These are phyloP conservation scores for Catalaphyllia jardinei DNA, from an alignment of 64 coral and sea anemone species.

Conservation along the genomic window DNA sequence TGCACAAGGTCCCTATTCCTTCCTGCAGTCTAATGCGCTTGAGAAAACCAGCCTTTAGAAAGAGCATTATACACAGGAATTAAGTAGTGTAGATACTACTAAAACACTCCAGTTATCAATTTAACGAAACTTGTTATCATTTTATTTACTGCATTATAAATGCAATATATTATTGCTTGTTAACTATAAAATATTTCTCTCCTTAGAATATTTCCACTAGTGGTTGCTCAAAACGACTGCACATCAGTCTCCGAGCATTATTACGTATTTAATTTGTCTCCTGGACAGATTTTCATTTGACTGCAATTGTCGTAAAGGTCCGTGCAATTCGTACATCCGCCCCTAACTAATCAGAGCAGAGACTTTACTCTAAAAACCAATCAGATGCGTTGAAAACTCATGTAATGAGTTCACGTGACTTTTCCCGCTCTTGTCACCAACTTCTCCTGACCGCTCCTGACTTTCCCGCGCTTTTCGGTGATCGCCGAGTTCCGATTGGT, in stretches of 20 bases:
- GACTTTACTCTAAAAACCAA: not conserved
- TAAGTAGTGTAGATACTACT: too few relatives aligned
- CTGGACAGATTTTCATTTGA: not conserved
- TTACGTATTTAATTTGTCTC: not conserved
- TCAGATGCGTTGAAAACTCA: not conserved
- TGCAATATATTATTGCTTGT: not conserved
- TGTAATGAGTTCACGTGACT: not conserved
- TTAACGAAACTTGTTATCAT: not conserved
- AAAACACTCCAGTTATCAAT: not conserved
- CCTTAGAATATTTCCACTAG: not conserved
- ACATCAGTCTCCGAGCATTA: not conserved
- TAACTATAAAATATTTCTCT: slow-evolving; percentile 12
- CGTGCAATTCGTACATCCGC: not conserved
- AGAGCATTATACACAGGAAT: too few relatives aligned
- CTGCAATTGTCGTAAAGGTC: not conserved
- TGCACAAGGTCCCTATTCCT: too few relatives aligned
- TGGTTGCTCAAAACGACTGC: not conserved
- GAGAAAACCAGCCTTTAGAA: too few relatives aligned
- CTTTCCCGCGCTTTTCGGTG: not conserved
- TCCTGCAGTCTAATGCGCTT: too few relatives aligned
- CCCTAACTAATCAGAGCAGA: not conserved
- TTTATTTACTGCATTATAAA: not conserved
- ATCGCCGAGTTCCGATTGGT: too few relatives aligned
- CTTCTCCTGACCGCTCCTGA: not conserved
- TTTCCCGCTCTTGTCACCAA: not conserved